Evolutionary conservation across 2,888 invertebrate species (phyloP).

Genomic region (Gymnocheta viridis): DNA sequence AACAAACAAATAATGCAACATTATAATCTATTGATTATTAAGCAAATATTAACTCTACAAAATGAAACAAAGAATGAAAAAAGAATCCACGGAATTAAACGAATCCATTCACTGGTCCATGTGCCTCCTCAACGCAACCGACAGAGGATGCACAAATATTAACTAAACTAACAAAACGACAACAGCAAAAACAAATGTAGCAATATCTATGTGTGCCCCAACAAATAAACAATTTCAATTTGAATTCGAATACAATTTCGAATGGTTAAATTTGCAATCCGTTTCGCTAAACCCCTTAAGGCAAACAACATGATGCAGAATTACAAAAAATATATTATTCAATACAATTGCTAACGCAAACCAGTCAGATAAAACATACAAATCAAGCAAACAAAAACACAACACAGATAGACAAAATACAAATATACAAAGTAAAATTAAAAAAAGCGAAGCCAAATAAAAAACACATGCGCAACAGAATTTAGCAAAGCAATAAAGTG

Average conservation of each 20-base stretch:
- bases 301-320: constrained; percentile 24
- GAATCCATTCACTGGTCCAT: constrained; percentile 30
- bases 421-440: constrained; percentile 18
- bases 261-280: constrained; percentile 54
- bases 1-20: constrained; percentile 51
- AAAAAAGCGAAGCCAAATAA: background rate
- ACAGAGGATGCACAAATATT: constrained; percentile 48
- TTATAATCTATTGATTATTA: constrained; percentile 60
- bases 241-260: constrained; percentile 60
- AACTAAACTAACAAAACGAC: constrained; percentile 48
- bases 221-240: constrained; percentile 64
- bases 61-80: constrained; percentile 46
- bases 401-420: constrained; percentile 27
- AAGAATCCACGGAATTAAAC: constrained; percentile 36
- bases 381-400: constrained; percentile 17
- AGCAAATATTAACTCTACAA: constrained; percentile 54
- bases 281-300: constrained; percentile 31
- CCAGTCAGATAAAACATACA: constrained; percentile 57
- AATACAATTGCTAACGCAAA: constrained; percentile 57
- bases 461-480: constrained; percentile 74
- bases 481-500: constrained; percentile 77
- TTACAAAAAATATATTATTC: constrained; percentile 23
- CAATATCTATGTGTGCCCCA: constrained; percentile 18
- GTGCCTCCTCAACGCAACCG: constrained; percentile 15
- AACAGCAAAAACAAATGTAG: constrained; percentile 2